phyloP scores from a whole-genome alignment of 2,113 vertebrate species.

The Megaceryle torquata region DNA sequence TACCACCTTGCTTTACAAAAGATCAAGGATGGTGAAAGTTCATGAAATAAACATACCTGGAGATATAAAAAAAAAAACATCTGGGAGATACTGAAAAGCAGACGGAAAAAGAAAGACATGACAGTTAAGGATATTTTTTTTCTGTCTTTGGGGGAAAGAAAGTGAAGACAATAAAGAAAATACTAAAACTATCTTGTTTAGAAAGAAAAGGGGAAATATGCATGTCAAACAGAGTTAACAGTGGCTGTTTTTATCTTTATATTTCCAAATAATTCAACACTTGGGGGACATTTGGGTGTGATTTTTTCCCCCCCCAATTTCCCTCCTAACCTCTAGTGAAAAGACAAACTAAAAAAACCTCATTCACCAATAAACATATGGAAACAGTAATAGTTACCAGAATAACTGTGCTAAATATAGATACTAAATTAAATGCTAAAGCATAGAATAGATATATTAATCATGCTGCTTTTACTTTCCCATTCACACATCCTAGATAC shows the following conservation, averaged over 20 bases:
- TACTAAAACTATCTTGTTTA: neutral
- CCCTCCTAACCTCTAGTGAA: neutral
- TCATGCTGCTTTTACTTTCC: neutral
- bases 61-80: neutral
- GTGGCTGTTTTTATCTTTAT: neutral
- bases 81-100: neutral
- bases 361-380: neutral
- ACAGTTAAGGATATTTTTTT: accelerated
- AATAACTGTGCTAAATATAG: neutral
- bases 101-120: neutral
- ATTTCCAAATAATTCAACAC: neutral
- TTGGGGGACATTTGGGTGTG: neutral
- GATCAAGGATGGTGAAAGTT: neutral
- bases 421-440: neutral
- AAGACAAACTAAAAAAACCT: neutral
- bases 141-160: accelerated
- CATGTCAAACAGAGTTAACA: neutral
- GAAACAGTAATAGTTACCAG: neutral
- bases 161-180: neutral
- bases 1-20: neutral
- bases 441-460: neutral
- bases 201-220: neutral
- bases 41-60: neutral
- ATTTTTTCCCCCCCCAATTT: neutral
- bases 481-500: neutral